Conservation (phyloP, 2,888 invertebrate species). For the Leptura quadrifasciata region DNA sequence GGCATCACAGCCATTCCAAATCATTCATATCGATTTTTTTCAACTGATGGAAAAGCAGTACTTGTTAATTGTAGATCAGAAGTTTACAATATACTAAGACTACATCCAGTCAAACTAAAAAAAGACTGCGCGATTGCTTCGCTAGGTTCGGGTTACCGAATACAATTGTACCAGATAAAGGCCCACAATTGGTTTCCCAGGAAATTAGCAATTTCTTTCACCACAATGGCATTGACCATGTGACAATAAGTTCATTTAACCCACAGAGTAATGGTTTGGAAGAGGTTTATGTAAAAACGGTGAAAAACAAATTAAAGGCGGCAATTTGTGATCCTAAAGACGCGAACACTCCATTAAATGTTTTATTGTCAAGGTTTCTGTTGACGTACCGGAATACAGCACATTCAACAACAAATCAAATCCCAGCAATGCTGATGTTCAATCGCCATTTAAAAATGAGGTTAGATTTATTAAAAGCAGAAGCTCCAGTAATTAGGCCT, state of each 20-base stretch:
- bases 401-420: too few relatives aligned
- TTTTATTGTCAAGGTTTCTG: too few relatives aligned
- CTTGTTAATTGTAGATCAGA: not conserved
- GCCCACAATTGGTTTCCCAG: not conserved
- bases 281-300: slow-evolving; percentile 3
- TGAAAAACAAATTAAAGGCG: not conserved
- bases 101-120: not conserved
- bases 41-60: not conserved
- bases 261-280: not conserved
- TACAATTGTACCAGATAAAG: not conserved
- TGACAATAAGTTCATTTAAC: not conserved
- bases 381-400: too few relatives aligned
- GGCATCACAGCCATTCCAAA: not conserved
- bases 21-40: not conserved
- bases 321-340: too few relatives aligned
- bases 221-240: not conserved
- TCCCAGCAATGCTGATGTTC: too few relatives aligned
- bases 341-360: too few relatives aligned
- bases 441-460: too few relatives aligned
- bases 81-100: too few relatives aligned
- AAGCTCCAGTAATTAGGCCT: too few relatives aligned
- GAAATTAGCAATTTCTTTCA: not conserved
- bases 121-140: not conserved
- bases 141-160: not conserved
- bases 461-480: too few relatives aligned